Conservation (phyloP, 1,140 invertebrate genomes). For the Aethina tumida region DNA sequence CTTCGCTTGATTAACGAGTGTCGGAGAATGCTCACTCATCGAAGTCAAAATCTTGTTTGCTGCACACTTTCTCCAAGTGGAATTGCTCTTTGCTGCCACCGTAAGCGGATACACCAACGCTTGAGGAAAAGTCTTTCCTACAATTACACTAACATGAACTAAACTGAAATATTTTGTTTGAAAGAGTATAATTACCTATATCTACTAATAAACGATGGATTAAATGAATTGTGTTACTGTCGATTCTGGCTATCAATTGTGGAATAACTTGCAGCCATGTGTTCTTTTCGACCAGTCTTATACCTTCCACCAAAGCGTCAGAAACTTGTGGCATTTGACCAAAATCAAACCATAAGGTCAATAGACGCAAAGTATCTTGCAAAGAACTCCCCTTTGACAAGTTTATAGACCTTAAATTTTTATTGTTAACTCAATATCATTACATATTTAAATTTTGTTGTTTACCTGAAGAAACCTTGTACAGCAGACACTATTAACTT, state of each 20-base stretch:
- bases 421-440: slow-evolving; percentile 1
- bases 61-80: slow-evolving; percentile 65
- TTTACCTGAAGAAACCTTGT: slow-evolving; percentile 64
- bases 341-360: slow-evolving; percentile 94
- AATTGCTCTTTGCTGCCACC: slow-evolving; percentile 93
- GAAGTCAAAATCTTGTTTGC: slow-evolving; percentile 92
- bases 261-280: slow-evolving; percentile 99
- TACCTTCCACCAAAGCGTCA: slow-evolving; percentile 85
- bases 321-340: slow-evolving; percentile 89
- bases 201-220: slow-evolving; percentile 92
- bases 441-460: neutral
- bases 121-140: slow-evolving; percentile 36
- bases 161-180: too few species aligned
- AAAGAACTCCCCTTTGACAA: slow-evolving; percentile 86
- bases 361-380: slow-evolving; percentile 91
- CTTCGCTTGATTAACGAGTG: slow-evolving; percentile 86
- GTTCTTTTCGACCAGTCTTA: slow-evolving; percentile 89
- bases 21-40: slow-evolving; percentile 89
- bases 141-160: slow-evolving; percentile 1
- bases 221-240: slow-evolving; percentile 84
- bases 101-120: slow-evolving; percentile 95
- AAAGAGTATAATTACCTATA: slow-evolving; percentile 82
- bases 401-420: slow-evolving; percentile 78
- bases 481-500: slow-evolving; percentile 88
- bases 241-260: slow-evolving; percentile 95